Conservation (phyloP, 1,140 invertebrate species). For the Sogatella furcifera region DNA sequence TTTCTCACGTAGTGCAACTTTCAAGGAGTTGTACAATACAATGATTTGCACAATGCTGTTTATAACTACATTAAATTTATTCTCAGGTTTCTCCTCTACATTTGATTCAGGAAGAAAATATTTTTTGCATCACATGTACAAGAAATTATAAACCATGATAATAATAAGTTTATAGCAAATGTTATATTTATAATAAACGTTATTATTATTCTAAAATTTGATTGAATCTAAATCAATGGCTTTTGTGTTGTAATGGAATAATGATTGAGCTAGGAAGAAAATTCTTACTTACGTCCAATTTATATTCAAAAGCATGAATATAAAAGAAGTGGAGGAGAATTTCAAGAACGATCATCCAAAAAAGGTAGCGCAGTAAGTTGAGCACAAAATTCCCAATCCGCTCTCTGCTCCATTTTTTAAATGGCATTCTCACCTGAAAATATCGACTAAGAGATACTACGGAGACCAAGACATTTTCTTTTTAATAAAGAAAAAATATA, state of each 20-base stretch:
- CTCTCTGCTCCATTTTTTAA: constrained; percentile 12
- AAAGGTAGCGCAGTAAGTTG: constrained; percentile 49
- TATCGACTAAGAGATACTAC: too few relatives aligned
- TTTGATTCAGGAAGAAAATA: constrained; percentile 19
- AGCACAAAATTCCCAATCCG: constrained; percentile 35
- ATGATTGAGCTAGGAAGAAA: too few relatives aligned
- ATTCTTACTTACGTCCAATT: constrained; percentile 17
- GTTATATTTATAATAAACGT: background rate
- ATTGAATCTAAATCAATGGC: background rate
- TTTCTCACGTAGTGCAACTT: too few relatives aligned
- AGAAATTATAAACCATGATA: too few relatives aligned
- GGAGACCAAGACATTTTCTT: too few relatives aligned
- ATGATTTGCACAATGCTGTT: too few relatives aligned
- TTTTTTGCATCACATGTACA: background rate
- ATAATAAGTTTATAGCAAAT: too few relatives aligned
- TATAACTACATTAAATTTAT: constrained; percentile 31
- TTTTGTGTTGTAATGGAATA: too few relatives aligned
- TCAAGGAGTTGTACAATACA: too few relatives aligned
- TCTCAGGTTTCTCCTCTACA: constrained; percentile 25
- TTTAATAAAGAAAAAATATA: too few relatives aligned
- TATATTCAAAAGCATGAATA: constrained; percentile 17
- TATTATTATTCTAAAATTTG: constrained; percentile 4
- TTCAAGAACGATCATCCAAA: constrained; percentile 62
- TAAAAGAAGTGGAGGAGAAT: constrained; percentile 54
- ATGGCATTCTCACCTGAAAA: constrained; percentile 4